phyloP scores from a whole-genome alignment of 2,888 invertebrate genomes.

The Maniola hyperantus region DNA sequence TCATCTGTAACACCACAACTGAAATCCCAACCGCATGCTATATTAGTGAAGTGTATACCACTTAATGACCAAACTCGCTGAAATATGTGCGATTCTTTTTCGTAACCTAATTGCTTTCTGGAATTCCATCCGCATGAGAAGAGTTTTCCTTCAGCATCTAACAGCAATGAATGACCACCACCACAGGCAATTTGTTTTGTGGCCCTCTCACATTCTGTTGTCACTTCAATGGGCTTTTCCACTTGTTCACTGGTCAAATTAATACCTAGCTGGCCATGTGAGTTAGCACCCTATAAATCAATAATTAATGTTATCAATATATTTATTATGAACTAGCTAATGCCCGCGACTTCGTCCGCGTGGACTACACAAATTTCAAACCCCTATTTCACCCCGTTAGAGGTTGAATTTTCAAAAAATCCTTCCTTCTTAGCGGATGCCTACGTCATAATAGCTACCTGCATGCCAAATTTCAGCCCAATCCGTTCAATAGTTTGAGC shows the following conservation, averaged over 20 bases:
- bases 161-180: conserved; percentile 88
- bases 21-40: conserved; percentile 92
- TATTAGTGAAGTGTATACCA: conserved; percentile 80
- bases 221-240: conserved; percentile 77
- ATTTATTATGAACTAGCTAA: too few relatives aligned
- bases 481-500: too few relatives aligned
- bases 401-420: too few relatives aligned
- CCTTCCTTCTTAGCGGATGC: too few relatives aligned
- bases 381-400: too few relatives aligned
- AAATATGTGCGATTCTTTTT: conserved; percentile 78
- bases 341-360: too few relatives aligned
- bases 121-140: conserved; percentile 91
- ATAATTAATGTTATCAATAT: background rate
- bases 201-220: conserved; percentile 68
- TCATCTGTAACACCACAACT: conserved; percentile 88
- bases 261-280: conserved; percentile 90
- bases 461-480: too few relatives aligned
- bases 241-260: conserved; percentile 86
- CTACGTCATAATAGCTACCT: too few relatives aligned
- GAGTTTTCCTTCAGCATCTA: conserved; percentile 86
- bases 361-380: too few relatives aligned
- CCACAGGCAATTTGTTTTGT: conserved; percentile 87
- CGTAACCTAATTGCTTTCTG: conserved; percentile 86
- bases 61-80: conserved; percentile 84
- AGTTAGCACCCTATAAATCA: conserved; percentile 88